Evolutionary conservation across 1,140 invertebrate species (phyloP).

Genomic region (Pomacea maculata): DNA sequence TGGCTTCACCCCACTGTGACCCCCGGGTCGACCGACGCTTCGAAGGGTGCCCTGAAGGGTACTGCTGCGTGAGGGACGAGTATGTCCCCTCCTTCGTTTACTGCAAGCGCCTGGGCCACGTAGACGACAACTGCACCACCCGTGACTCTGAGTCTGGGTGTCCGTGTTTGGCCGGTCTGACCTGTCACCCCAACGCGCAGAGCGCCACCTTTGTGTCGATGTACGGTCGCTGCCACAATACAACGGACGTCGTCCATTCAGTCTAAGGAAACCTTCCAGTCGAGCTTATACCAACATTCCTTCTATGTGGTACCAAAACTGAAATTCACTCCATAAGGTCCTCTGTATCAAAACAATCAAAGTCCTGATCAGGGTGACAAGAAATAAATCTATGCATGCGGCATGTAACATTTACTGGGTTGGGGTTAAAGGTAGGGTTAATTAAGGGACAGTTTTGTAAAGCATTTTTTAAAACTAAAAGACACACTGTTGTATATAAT

Average conservation of each 20-base stretch:
- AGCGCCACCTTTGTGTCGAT: constrained; percentile 27
- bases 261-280: no score
- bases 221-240: constrained; percentile 31
- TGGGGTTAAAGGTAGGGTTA: no score
- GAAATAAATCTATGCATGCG: no score
- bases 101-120: constrained; percentile 36
- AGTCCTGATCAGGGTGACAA: no score
- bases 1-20: constrained; percentile 4
- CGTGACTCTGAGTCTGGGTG: constrained; percentile 29
- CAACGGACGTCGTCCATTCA: not conserved
- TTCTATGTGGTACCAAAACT: no score
- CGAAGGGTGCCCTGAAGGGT: constrained; percentile 31
- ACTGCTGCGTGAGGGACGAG: constrained; percentile 47
- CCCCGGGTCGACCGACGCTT: constrained; percentile 18
- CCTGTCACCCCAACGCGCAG: constrained; percentile 34
- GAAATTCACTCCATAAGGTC: no score
- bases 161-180: constrained; percentile 26
- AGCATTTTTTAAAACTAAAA: no score
- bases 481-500: no score
- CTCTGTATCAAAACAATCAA: no score
- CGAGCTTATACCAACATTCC: no score
- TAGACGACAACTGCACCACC: constrained; percentile 30
- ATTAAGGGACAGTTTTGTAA: no score
- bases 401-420: no score
- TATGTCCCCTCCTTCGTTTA: constrained; percentile 39